Evolutionary conservation across 2,113 vertebrate species (phyloP).

Genomic region (Macquaria ambigua): DNA sequence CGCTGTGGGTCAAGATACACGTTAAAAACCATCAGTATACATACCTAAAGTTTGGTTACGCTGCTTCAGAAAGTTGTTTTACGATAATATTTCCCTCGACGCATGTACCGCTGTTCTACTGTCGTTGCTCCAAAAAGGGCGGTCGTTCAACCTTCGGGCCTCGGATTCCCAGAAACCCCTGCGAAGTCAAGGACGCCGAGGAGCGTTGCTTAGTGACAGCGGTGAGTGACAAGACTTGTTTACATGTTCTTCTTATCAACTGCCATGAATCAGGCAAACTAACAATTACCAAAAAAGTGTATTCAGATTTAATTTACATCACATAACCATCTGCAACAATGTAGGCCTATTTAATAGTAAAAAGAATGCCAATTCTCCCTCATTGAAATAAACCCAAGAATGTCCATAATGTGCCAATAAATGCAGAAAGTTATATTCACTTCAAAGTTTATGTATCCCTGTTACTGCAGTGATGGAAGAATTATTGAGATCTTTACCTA

Average conservation of each 20-base stretch:
- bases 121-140: conserved; percentile 83
- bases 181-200: conserved; percentile 73
- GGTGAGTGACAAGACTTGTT: too few relatives aligned
- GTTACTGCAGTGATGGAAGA: background rate
- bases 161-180: conserved; percentile 83
- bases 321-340: background rate
- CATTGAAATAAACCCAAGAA: background rate
- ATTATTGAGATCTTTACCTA: background rate
- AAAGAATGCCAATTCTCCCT: background rate
- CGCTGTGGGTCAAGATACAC: background rate
- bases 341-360: background rate
- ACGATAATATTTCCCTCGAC: conserved; percentile 65
- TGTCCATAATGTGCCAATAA: background rate
- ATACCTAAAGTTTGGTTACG: conserved; percentile 69
- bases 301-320: background rate
- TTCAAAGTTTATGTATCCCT: background rate
- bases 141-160: conserved; percentile 78
- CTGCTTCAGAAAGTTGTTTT: conserved; percentile 64
- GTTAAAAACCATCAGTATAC: conserved; percentile 41
- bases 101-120: conserved; percentile 73
- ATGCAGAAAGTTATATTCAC: background rate
- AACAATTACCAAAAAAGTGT: background rate
- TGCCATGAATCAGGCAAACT: too few relatives aligned
- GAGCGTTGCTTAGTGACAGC: conserved; percentile 77
- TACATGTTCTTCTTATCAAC: too few relatives aligned